Conservation (phyloP, 2,113 vertebrate genomes). For the Macheiramphus alcinus region DNA sequence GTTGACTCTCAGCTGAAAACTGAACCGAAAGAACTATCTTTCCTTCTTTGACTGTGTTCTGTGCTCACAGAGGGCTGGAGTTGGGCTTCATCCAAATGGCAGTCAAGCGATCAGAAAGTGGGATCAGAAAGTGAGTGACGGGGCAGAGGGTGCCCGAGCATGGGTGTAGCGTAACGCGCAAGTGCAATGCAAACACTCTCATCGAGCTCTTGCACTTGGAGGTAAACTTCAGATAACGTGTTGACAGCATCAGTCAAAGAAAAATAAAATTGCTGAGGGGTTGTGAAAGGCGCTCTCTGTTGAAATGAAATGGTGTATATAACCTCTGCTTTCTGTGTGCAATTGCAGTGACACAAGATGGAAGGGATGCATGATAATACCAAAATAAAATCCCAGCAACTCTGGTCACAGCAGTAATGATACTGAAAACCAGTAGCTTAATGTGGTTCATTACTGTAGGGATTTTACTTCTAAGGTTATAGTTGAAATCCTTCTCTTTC, state of each 20-base stretch:
- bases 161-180: slow-evolving; percentile 4
- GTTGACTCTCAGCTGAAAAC: background rate
- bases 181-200: slow-evolving; percentile 60
- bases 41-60: background rate
- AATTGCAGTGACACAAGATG: background rate
- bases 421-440: background rate
- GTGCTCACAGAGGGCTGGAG: background rate
- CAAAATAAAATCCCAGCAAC: background rate
- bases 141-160: slow-evolving; percentile 1
- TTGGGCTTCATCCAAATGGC: slow-evolving; percentile 23
- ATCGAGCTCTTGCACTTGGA: background rate
- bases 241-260: slow-evolving; percentile 59
- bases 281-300: slow-evolving; percentile 24
- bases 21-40: background rate
- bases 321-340: background rate
- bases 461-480: background rate
- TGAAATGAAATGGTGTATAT: background rate
- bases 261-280: background rate
- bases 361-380: background rate
- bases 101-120: slow-evolving; percentile 1
- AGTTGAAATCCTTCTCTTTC: background rate
- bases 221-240: slow-evolving; percentile 36
- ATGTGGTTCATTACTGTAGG: background rate
- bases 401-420: background rate
- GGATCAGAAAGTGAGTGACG: slow-evolving; percentile 35